A percentile compares a stretch with the other conserved stretches of the same genome.
These are phyloP conservation scores for Eubucco bourcierii DNA, from an alignment of 2,113 vertebrate species.

Conservation along the genomic window DNA sequence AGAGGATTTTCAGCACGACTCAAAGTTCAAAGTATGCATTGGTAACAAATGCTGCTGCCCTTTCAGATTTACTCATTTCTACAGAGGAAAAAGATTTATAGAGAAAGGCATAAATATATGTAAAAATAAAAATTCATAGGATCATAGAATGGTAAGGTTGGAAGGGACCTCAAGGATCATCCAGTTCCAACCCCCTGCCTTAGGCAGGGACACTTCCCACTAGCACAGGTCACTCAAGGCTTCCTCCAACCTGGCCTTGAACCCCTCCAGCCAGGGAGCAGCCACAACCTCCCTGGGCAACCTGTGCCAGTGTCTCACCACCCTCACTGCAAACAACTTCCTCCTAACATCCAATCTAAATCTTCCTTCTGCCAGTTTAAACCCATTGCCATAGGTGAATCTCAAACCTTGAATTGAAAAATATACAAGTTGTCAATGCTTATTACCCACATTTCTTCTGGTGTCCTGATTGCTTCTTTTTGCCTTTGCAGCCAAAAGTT, in stretches of 20 bases:
- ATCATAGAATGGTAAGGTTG: too few relatives aligned
- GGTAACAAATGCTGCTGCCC: neutral
- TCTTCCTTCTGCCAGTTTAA: too few relatives aligned
- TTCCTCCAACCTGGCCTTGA: too few relatives aligned
- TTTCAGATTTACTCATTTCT: neutral
- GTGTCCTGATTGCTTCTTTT: neutral
- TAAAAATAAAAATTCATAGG: constrained; percentile 3
- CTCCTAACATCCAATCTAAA: too few relatives aligned
- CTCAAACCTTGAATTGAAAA: neutral
- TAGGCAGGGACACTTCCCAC: too few relatives aligned
- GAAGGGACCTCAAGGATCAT: too few relatives aligned
- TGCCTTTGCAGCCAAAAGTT: neutral
- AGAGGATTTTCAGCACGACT: neutral
- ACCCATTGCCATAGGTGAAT: neutral
- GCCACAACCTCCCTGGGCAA: too few relatives aligned
- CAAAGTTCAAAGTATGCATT: neutral
- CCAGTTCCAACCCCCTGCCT: too few relatives aligned
- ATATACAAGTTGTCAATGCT: neutral
- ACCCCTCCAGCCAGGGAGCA: too few relatives aligned
- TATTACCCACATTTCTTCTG: neutral
- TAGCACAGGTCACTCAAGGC: too few relatives aligned
- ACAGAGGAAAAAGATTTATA: neutral
- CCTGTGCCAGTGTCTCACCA: too few relatives aligned
- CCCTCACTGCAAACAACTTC: too few relatives aligned
- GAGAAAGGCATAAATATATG: neutral